A percentile compares a stretch with the other conserved stretches of the same genome.
Evolutionary conservation across 2,888 invertebrate genomes (phyloP).

Genomic region (Netelia inedita): DNA sequence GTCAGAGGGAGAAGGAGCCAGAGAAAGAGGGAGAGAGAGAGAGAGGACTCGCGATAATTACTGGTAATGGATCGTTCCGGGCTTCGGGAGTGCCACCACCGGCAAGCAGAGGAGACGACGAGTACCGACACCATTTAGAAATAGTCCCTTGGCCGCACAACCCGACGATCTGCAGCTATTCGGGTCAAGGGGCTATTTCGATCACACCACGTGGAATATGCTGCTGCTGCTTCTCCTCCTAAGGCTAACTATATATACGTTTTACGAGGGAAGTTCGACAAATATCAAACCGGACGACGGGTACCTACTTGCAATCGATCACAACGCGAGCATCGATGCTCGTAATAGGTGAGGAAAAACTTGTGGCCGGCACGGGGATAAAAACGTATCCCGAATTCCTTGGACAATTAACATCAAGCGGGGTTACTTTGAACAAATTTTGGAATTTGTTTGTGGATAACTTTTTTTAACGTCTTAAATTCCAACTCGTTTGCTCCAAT

Average conservation of each 20-base stretch:
- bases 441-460: too few species aligned
- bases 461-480: too few species aligned
- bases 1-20: neutral
- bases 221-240: constrained; percentile 6
- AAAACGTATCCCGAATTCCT: too few species aligned
- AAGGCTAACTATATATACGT: constrained; percentile 3
- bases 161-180: constrained; percentile 22
- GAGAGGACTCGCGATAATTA: neutral
- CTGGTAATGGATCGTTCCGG: constrained; percentile 15
- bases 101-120: neutral
- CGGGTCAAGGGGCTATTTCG: constrained; percentile 50
- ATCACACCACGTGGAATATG: constrained; percentile 24
- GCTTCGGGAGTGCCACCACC: neutral
- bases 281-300: constrained; percentile 47
- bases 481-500: too few species aligned
- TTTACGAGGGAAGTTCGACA: constrained; percentile 36
- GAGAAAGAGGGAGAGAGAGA: neutral
- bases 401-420: too few species aligned
- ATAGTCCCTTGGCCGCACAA: constrained; percentile 4
- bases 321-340: constrained; percentile 13
- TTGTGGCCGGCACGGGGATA: neutral
- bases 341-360: neutral
- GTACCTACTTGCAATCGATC: constrained; percentile 55
- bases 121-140: constrained; percentile 10
- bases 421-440: too few species aligned